Base-by-base conservation (phyloP, 2,797 vertebrate species). In the Sebastes hubbsi region DNA sequence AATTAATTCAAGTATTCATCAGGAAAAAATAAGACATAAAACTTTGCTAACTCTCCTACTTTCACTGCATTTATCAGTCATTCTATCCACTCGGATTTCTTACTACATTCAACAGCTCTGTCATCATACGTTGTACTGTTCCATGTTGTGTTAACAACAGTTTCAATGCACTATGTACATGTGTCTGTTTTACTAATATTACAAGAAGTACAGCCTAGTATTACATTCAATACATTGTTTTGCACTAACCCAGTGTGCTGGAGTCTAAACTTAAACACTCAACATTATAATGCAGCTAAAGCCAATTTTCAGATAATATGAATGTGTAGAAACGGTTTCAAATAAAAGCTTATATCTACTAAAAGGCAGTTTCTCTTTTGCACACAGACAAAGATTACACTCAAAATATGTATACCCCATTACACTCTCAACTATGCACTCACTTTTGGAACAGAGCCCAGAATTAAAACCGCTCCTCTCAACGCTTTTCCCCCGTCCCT, bases 401-500 rank as follows among this genome's bases (percentile, higher is more conserved):
- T 75, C 52, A 77, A 81, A 89, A 76, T 52, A 60, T 66, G 25
- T 77, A 75, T 78, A 74, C 64, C 81, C 85, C 85, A 89, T 90
- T 93, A 85, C 61, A 79, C 85, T 88, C 88, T 92, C 80, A 79
- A 82, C 87, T 78, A 54, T 77, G 79, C 88, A 13, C 86, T 80
- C 72, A 54, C 60, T 87, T 78, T 92, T 95, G 92, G 94, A 94
- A 54, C 64, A 69, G 70, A 88, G 90, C 93, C 93, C 91, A 90
- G 91, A 91, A 80, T 82, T 82, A 78, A 87, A 93, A 79, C 86
- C 80, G 91, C 59, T 81, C 62, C 54, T 72, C 75, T 90, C 88
- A 83, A 42, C 56, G 72, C 72, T 83, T 81, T 78, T 90, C 87
- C 42, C 80, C 34, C 5, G 34, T 84, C 80, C 73, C 63, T 32